These are phyloP conservation scores for Rhinolophus sinicus DNA, from an alignment of 2,113 vertebrate genomes.

Conservation along the genomic window DNA sequence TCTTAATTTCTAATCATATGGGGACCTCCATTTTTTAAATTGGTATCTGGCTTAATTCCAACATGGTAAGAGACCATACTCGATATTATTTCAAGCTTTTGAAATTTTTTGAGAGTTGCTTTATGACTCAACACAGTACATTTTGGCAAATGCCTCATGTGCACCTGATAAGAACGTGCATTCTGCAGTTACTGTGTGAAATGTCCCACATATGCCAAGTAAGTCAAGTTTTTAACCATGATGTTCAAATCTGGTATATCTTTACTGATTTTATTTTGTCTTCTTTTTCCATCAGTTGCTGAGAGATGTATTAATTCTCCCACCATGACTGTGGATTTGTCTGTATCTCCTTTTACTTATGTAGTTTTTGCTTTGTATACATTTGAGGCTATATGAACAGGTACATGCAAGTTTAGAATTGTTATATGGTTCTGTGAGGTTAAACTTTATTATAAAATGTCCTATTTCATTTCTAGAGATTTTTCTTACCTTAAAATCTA, in stretches of 20 bases:
- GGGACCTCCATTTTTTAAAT: background rate
- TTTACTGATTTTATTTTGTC: background rate
- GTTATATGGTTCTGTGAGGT: no score
- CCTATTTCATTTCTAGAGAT: no score
- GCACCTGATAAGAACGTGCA: background rate
- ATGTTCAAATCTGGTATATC: background rate
- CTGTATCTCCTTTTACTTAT: no score
- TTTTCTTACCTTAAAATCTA: no score
- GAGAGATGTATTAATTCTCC: background rate
- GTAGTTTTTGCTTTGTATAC: no score
- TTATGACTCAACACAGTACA: background rate
- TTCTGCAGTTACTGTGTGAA: background rate
- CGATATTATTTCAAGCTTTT: background rate
- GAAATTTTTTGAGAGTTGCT: background rate
- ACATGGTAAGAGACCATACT: background rate
- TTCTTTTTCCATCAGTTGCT: background rate
- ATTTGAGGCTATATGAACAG: no score
- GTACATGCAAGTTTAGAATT: no score
- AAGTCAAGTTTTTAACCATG: background rate
- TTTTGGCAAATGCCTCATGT: background rate
- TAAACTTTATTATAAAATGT: no score
- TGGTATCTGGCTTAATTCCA: background rate
- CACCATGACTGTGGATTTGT: background rate
- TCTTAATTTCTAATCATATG: background rate
- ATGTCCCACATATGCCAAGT: background rate